Evolutionary conservation across 2,797 vertebrate species (phyloP).

Genomic region (Jordanella pulchra): DNA sequence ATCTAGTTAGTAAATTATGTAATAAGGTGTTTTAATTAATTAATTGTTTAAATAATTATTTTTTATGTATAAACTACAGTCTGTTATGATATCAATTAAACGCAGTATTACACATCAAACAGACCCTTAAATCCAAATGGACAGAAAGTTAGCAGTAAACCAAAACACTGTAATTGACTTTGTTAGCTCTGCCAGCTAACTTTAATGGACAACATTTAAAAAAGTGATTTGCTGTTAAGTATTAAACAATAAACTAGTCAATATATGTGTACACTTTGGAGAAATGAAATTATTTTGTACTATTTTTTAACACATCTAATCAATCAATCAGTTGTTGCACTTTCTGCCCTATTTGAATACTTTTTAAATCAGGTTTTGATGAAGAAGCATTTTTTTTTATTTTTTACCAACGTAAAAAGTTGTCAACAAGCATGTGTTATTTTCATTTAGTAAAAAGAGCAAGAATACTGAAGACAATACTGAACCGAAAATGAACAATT

Average conservation of each 20-base stretch:
- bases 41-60: no score
- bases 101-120: not conserved
- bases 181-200: not conserved
- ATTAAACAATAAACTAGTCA: not conserved
- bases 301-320: not conserved
- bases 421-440: slow-evolving; percentile 1
- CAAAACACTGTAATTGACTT: not conserved
- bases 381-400: not conserved
- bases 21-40: not conserved
- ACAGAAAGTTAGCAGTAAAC: not conserved
- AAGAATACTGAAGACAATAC: not conserved
- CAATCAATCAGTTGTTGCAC: not conserved
- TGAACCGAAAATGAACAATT: not conserved
- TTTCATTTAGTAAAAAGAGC: not conserved
- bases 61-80: not conserved
- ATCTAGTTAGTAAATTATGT: not conserved
- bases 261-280: not conserved
- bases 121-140: not conserved
- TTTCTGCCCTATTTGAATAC: not conserved
- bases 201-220: not conserved
- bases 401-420: not conserved
- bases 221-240: not conserved
- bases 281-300: not conserved
- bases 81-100: not conserved
- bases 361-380: not conserved